phyloP scores from a whole-genome alignment of 2,888 invertebrate species.

The Dryadula phaetusa region DNA sequence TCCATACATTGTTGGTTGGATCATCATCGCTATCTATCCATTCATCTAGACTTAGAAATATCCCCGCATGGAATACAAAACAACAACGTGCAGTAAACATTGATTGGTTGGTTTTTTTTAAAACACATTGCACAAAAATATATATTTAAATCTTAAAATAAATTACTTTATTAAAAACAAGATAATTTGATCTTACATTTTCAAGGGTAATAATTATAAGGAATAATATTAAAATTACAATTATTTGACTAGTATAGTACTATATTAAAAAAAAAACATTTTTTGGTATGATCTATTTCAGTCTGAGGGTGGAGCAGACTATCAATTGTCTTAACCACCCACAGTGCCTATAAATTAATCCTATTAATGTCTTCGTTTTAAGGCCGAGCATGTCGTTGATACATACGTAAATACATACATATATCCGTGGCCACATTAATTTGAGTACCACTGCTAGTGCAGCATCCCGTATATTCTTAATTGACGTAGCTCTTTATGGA shows the following conservation, averaged over 20 bases:
- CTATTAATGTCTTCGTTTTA: conserved; percentile 60
- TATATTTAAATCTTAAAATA: too few relatives aligned
- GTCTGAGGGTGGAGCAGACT: conserved; percentile 47
- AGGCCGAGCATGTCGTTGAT: conserved; percentile 43
- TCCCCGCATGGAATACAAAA: not conserved
- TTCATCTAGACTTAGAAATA: not conserved
- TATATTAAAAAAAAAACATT: not conserved
- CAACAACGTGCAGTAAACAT: too few relatives aligned
- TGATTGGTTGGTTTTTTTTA: too few relatives aligned
- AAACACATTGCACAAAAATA: too few relatives aligned
- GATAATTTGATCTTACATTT: too few relatives aligned
- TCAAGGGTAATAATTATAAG: too few relatives aligned
- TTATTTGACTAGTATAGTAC: too few relatives aligned
- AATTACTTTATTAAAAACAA: too few relatives aligned
- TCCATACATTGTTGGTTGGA: not conserved
- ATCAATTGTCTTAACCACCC: conserved; percentile 71
- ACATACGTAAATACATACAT: conserved; percentile 13
- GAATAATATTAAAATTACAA: too few relatives aligned
- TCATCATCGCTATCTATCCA: too few relatives aligned
- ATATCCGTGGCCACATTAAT: conserved; percentile 51
- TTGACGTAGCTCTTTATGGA: conserved; percentile 42
- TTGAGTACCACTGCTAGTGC: conserved; percentile 47
- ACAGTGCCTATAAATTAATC: conserved; percentile 71
- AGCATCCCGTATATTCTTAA: conserved; percentile 49
- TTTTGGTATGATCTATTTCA: conserved; percentile 40